phyloP scores from a whole-genome alignment of 2,888 invertebrate genomes.

The Lasiommata megera region DNA sequence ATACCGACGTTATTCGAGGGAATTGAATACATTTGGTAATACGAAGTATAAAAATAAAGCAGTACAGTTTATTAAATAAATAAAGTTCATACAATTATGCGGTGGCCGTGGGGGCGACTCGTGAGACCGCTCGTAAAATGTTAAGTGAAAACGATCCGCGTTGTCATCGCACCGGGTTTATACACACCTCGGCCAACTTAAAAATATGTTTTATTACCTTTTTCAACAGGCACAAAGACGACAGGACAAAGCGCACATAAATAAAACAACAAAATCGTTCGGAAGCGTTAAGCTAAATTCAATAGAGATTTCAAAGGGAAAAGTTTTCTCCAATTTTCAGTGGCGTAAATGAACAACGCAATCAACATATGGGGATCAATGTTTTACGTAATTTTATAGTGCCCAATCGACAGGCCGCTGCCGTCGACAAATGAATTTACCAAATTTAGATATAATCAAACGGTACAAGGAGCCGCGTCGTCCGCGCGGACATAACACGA shows the following conservation, averaged over 20 bases:
- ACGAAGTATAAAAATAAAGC: slow-evolving; percentile 32
- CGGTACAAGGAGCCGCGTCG: slow-evolving; percentile 65
- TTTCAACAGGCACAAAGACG: slow-evolving; percentile 37
- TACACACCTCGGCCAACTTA: slow-evolving; percentile 49
- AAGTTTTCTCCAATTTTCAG: slow-evolving; percentile 24
- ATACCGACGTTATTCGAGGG: too few species aligned
- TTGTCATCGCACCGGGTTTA: slow-evolving; percentile 68
- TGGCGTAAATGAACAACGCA: slow-evolving; percentile 23
- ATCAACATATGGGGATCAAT: slow-evolving; percentile 49
- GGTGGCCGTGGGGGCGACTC: slow-evolving; percentile 34
- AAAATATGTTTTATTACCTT: slow-evolving; percentile 55
- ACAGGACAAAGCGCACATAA: slow-evolving; percentile 40
- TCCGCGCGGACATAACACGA: slow-evolving; percentile 59
- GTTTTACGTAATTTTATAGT: slow-evolving; percentile 65
- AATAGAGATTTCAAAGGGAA: slow-evolving; percentile 27
- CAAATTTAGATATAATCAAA: slow-evolving; percentile 73
- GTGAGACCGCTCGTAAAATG: slow-evolving; percentile 50
- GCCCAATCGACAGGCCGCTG: slow-evolving; percentile 60
- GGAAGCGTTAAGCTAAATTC: slow-evolving; percentile 21
- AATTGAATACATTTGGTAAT: not conserved
- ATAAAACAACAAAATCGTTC: slow-evolving; percentile 20
- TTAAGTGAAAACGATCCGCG: slow-evolving; percentile 60
- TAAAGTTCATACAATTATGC: slow-evolving; percentile 39
- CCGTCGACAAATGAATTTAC: slow-evolving; percentile 65
- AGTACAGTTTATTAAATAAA: slow-evolving; percentile 42